phyloP scores from a whole-genome alignment of 2,113 vertebrate genomes.

The Ranitomeya variabilis region DNA sequence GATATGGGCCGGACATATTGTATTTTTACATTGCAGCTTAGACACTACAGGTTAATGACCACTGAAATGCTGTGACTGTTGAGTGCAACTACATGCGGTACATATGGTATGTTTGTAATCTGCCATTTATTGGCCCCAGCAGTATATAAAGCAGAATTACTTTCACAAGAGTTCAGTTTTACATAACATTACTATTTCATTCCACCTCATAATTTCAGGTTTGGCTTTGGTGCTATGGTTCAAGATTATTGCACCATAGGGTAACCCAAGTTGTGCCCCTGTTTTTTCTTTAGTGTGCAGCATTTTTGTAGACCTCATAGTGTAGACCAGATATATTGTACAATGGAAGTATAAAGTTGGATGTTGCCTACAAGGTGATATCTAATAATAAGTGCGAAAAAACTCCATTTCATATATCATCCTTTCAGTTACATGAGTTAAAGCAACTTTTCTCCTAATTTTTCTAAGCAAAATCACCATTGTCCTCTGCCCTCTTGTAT shows the following conservation, averaged over 20 bases:
- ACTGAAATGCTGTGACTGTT: slow-evolving; percentile 10
- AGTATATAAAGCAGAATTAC: neutral
- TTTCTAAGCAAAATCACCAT: neutral
- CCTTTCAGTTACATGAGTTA: neutral
- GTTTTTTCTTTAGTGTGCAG: neutral
- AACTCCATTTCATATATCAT: neutral
- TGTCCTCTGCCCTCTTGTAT: neutral
- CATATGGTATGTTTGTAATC: neutral
- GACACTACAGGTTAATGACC: neutral
- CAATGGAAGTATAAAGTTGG: neutral
- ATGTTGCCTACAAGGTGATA: neutral
- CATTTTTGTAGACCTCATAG: neutral
- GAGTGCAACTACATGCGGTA: neutral
- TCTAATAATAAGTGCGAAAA: neutral
- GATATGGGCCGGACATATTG: neutral
- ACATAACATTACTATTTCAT: neutral
- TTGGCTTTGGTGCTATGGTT: neutral
- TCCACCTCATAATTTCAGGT: neutral
- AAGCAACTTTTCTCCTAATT: neutral
- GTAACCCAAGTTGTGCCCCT: neutral
- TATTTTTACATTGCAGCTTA: neutral
- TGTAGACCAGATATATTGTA: neutral
- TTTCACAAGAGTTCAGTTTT: neutral
- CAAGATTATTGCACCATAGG: no score
- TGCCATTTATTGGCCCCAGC: neutral